Evolutionary conservation across 2,797 vertebrate genomes (phyloP).

Genomic region (Lerista edwardsae): DNA sequence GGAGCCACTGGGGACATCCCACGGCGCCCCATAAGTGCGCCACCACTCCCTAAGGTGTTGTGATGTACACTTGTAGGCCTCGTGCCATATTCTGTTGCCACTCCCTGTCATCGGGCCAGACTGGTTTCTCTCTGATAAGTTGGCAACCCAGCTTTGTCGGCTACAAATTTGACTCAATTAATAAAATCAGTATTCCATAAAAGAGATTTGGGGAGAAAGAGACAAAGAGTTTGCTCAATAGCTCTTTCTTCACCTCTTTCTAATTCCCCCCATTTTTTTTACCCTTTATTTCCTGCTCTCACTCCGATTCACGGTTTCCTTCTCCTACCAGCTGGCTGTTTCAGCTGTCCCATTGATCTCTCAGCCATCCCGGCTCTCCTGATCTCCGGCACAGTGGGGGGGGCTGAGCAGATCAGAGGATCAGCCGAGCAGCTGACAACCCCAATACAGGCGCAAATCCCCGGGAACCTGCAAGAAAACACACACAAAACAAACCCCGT

Average conservation of each 20-base stretch:
- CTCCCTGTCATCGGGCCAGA: too few relatives aligned
- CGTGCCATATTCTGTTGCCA: too few relatives aligned
- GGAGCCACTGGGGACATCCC: too few relatives aligned
- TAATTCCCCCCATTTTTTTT: slow-evolving; percentile 58
- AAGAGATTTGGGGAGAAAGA: too few relatives aligned
- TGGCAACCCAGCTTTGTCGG: too few relatives aligned
- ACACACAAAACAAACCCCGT: neutral
- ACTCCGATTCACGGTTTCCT: slow-evolving; percentile 58
- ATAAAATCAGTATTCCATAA: too few relatives aligned
- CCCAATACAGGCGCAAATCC: slow-evolving; percentile 50
- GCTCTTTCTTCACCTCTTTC: slow-evolving; percentile 56
- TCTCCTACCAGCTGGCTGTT: slow-evolving; percentile 64
- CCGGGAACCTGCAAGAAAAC: neutral
- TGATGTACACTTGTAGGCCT: too few relatives aligned
- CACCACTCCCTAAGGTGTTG: too few relatives aligned
- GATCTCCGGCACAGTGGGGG: slow-evolving; percentile 63
- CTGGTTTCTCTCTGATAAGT: too few relatives aligned
- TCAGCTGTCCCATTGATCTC: slow-evolving; percentile 70
- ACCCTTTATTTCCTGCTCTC: slow-evolving; percentile 65
- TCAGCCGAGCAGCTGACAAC: slow-evolving; percentile 35
- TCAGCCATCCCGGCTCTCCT: slow-evolving; percentile 56
- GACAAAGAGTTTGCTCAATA: neutral
- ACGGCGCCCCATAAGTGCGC: too few relatives aligned
- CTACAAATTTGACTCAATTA: too few relatives aligned
- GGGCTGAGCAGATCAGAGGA: slow-evolving; percentile 59